These are phyloP conservation scores for Pterophyllum scalare DNA, from an alignment of 2,113 vertebrate species.

Conservation along the genomic window DNA sequence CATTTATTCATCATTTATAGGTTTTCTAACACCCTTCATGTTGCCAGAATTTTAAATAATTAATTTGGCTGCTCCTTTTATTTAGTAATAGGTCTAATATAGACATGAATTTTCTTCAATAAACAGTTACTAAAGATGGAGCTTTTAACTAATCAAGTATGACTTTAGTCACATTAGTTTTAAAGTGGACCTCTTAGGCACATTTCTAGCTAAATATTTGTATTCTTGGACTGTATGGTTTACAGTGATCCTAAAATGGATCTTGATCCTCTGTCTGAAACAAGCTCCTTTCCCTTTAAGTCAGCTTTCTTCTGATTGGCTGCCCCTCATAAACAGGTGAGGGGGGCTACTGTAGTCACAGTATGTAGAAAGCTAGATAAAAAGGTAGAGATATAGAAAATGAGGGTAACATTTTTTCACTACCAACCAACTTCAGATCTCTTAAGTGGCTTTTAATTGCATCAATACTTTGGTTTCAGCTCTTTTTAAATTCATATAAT, in stretches of 20 bases:
- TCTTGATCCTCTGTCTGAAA: too few species aligned
- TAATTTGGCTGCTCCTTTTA: not conserved
- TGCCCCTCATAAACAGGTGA: too few species aligned
- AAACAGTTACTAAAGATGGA: not conserved
- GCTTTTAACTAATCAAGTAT: not conserved
- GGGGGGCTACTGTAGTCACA: too few species aligned
- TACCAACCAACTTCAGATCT: too few species aligned
- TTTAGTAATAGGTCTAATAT: not conserved
- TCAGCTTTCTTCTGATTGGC: too few species aligned
- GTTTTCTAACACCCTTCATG: not conserved
- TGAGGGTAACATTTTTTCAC: too few species aligned
- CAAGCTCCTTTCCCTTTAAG: not conserved
- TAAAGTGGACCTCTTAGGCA: not conserved
- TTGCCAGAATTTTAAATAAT: not conserved
- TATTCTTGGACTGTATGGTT: not conserved
- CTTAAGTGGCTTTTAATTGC: too few species aligned
- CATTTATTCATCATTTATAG: not conserved
- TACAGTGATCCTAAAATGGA: not conserved
- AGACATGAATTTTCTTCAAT: not conserved
- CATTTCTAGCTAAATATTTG: not conserved
- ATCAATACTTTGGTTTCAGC: too few species aligned
- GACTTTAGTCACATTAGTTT: not conserved
- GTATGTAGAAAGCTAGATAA: too few species aligned
- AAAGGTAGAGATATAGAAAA: too few species aligned
- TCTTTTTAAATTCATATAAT: too few species aligned